Percentiles rank a stretch among this genome's conserved stretches.
Conservation (phyloP, 2,113 vertebrate species). For the Recurvirostra avosetta region DNA sequence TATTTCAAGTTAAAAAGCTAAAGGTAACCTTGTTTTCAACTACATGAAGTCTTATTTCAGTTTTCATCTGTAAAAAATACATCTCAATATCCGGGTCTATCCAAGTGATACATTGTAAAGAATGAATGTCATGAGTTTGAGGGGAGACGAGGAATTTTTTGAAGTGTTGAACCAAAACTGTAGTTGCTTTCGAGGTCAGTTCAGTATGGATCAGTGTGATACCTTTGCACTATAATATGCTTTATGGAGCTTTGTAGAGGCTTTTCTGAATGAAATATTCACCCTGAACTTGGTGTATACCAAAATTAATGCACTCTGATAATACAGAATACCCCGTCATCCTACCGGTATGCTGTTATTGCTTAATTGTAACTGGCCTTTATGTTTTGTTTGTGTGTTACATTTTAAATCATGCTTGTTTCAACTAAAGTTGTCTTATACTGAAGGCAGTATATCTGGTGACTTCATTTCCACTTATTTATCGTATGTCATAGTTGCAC, state of each 20-base stretch:
- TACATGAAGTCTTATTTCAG: conserved; percentile 44
- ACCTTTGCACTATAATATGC: neutral
- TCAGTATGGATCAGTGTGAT: conserved; percentile 37
- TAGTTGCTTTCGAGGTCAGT: conserved; percentile 55
- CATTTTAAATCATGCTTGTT: neutral
- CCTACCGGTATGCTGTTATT: neutral
- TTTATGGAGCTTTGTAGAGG: neutral
- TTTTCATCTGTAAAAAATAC: conserved; percentile 56
- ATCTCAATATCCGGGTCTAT: conserved; percentile 39
- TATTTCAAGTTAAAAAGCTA: conserved; percentile 45
- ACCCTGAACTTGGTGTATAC: neutral
- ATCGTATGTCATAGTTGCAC: neutral
- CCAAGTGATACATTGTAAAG: conserved; percentile 37
- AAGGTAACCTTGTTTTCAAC: conserved; percentile 55
- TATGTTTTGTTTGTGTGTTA: neutral
- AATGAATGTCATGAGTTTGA: conserved; percentile 35
- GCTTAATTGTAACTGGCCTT: neutral
- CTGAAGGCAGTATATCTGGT: neutral
- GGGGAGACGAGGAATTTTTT: conserved; percentile 33
- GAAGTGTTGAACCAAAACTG: conserved; percentile 42
- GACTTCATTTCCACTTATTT: neutral
- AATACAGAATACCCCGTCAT: neutral
- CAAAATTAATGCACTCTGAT: neutral
- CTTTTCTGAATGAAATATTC: neutral
- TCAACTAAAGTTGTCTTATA: neutral